Base-by-base conservation (phyloP, 1,140 invertebrate species). In the Meloidogyne chitwoodi region DNA sequence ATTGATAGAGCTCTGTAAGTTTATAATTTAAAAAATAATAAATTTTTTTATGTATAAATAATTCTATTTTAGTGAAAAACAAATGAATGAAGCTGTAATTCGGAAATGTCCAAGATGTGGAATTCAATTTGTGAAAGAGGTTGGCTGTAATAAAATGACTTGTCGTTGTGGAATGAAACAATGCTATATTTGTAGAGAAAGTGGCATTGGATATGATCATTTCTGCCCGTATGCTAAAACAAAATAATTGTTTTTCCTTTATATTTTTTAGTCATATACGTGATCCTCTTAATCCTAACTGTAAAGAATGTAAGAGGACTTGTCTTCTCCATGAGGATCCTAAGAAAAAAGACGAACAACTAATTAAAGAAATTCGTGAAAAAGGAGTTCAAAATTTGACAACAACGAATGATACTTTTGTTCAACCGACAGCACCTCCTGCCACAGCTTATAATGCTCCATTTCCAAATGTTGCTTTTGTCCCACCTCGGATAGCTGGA, bases 81-180 rank as follows among this genome's bases (percentile, higher is more conserved):
- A 76, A 31, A 34, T 79, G 65, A 79, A 79, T 68, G 79, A 80
- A 48, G 78, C 78, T 8, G 64, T 80, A n/a, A 76, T 80, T 22
- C 48, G 91, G 56, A 90, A 88, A 68, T 92, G 91, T 87, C 90
- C 89, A 34, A 88, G 88, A 0, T 92, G 91, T 83, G 87, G 89
- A 22, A 88, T 88, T 31, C 87, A 89, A 26, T 92, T 91, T 80
- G 89, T 90, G 74, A 92, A 92, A 85, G 88, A 90, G 69, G 89
- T 89, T 73, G 92, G 92, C 3, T 92, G 92, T 81, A 92, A 92
- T 79, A 92, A 91, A 83, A 92, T 92, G 89, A 90, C 88, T 2
- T 92, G 92, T 87, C 56, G 84, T 0, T 92, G 91, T 88, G 91
- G 91, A 0, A 90, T 91, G 1, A 87, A 83, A 10, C 69, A 73